Evolutionary conservation across 2,888 invertebrate genomes (phyloP).

Genomic region (Reticulitermes lucifugus): DNA sequence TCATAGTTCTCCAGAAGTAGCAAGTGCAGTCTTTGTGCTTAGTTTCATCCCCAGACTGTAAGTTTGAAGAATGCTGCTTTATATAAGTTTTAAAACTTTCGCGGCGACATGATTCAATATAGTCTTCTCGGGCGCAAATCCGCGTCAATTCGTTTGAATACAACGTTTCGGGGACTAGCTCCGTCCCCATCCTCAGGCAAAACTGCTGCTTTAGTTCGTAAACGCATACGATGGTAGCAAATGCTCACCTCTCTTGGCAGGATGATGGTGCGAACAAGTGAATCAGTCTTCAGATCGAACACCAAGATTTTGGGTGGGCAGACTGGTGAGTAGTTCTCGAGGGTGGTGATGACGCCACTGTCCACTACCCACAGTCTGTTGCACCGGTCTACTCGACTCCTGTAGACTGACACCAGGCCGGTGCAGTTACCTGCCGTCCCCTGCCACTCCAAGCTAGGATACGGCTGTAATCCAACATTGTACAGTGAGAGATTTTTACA

Average conservation of each 20-base stretch:
- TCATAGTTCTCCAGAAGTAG: no score
- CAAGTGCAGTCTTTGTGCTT: neutral
- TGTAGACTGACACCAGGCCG: slow-evolving; percentile 82
- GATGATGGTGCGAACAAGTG: slow-evolving; percentile 72
- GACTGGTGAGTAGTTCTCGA: slow-evolving; percentile 59
- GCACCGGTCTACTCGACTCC: slow-evolving; percentile 81
- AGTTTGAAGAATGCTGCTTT: neutral
- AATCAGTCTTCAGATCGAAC: slow-evolving; percentile 81
- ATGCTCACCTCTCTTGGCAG: slow-evolving; percentile 72
- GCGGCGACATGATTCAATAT: no score
- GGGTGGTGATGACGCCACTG: slow-evolving; percentile 73
- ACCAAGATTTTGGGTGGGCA: slow-evolving; percentile 87
- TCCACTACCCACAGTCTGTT: slow-evolving; percentile 87
- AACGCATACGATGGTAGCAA: neutral
- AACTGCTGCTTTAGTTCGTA: neutral
- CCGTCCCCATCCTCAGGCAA: no score
- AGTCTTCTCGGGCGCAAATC: no score
- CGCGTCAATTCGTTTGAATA: no score
- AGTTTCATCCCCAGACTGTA: neutral
- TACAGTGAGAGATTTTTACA: no score
- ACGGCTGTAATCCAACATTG: slow-evolving; percentile 65
- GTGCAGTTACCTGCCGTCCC: slow-evolving; percentile 78
- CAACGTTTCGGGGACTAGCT: no score
- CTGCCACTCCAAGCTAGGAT: slow-evolving; percentile 84
- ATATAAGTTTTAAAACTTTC: no score